Conservation (phyloP, 1,140 invertebrate species). For the Metaphire vulgaris region DNA sequence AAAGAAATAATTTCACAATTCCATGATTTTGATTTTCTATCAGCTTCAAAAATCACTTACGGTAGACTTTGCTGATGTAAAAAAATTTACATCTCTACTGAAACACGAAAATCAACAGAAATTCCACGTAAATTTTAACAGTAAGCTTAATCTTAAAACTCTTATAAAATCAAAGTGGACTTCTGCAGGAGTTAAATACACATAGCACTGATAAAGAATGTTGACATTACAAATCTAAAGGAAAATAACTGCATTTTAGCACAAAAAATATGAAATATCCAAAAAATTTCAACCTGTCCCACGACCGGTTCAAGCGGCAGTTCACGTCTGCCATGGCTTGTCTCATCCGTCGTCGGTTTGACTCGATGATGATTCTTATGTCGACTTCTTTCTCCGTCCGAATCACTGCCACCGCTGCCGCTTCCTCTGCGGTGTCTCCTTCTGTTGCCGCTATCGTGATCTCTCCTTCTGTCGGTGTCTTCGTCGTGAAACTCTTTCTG, state of each 20-base stretch:
- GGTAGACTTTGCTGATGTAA: not conserved
- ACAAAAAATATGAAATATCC: too few species aligned
- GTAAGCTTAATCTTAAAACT: too few species aligned
- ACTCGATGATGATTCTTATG: slow-evolving; percentile 31
- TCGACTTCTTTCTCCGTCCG: slow-evolving; percentile 31
- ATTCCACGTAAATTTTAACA: too few species aligned
- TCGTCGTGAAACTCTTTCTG: slow-evolving; percentile 12
- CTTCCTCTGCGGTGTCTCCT: slow-evolving; percentile 32
- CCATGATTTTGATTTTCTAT: not conserved
- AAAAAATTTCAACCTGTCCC: slow-evolving; percentile 55
- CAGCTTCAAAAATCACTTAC: not conserved
- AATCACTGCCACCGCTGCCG: slow-evolving; percentile 36
- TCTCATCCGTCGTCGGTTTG: slow-evolving; percentile 25
- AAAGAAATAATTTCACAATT: slow-evolving; percentile 6
- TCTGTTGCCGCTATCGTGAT: slow-evolving; percentile 14
- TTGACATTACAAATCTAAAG: too few species aligned
- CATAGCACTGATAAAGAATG: too few species aligned
- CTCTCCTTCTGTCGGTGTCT: too few species aligned
- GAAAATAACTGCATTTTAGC: too few species aligned
- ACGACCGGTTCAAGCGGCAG: slow-evolving; percentile 56
- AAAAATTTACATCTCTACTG: slow-evolving; percentile 12
- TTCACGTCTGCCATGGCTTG: slow-evolving; percentile 44
- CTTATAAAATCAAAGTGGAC: too few species aligned
- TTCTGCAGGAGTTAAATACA: too few species aligned
- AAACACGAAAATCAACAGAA: slow-evolving; percentile 5